Base-by-base conservation (phyloP, 30 jellyfish, hydroid and myxozoan species). In the Cassiopea andromeda region DNA sequence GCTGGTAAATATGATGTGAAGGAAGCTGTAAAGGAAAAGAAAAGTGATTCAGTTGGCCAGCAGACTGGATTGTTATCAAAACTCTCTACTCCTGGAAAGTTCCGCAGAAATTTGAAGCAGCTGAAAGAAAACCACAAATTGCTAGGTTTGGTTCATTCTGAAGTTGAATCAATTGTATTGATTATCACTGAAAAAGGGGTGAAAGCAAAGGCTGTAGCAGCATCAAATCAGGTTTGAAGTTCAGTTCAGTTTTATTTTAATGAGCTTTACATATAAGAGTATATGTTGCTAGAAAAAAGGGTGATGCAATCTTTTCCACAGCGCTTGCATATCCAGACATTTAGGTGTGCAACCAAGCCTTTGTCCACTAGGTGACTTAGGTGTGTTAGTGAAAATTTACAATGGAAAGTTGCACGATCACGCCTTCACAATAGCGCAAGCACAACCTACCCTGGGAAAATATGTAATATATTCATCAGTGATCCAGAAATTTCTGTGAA, bases 61-160 rank as follows among this genome's bases (percentile, higher is more conserved):
- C 97, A 90, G 44, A 73, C 76, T 48, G 99, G 99, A 5, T 60
- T 94, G 48, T 49, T 91, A 1, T 87, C 97, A 71, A 94, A 94
- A 73, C 91, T 94, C 74, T 90, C 99, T 1, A 98, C 97, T 44
- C 99, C 99, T 46, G 97, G 99, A 16, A 94, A 94, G 78, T 81
- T 90, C 77, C 91, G 98, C 38, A 87, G 97, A 57, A 94, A 94
- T 90, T 82, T 90, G 85, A 88, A 87, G 75, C 93, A 90, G 50
- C 77, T 94, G 77, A 83, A 54, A 61, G 89, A 94, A 48, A 84
- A 89, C 73, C 60, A 85, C 13, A 79, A 38, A 44, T 27, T 46
- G 18, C 83, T 94, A 43, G 91, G 77, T 58, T 80, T 48, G 12
- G 93, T 91, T 43, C 87, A 89, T 10, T 71, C 74, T 16, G 99